Evolutionary conservation across 2,888 invertebrate species (phyloP).

Genomic region (Laspeyria flexula): DNA sequence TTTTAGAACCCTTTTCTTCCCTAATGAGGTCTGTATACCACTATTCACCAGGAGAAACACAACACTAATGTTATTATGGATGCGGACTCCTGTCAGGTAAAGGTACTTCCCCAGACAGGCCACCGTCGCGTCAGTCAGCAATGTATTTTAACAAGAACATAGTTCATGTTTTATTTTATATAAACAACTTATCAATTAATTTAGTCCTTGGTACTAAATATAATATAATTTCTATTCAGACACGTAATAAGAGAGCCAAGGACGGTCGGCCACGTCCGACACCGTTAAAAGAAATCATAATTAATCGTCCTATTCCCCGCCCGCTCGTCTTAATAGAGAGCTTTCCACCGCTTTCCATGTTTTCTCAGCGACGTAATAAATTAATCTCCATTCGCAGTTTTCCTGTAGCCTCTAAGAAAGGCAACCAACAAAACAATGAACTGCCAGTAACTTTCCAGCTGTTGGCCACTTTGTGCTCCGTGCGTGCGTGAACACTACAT

Average conservation of each 20-base stretch:
- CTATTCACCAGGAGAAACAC: too few species aligned
- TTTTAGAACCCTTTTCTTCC: too few species aligned
- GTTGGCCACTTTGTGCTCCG: constrained; percentile 23
- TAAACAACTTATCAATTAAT: too few species aligned
- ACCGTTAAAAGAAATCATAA: constrained; percentile 83
- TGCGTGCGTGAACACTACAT: constrained; percentile 33
- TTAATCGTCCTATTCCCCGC: constrained; percentile 77
- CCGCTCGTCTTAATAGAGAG: constrained; percentile 81
- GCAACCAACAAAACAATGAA: constrained; percentile 70
- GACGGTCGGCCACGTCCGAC: constrained; percentile 57
- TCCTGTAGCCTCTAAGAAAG: constrained; percentile 49
- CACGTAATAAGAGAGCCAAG: constrained; percentile 57
- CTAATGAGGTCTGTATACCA: too few species aligned
- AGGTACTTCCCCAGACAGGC: too few species aligned
- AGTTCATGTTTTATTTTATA: too few species aligned
- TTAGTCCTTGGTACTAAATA: too few species aligned
- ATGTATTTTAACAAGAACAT: too few species aligned
- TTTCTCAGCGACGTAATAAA: constrained; percentile 81
- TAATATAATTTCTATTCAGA: constrained; percentile 50
- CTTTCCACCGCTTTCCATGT: constrained; percentile 78
- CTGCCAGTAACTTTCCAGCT: constrained; percentile 58
- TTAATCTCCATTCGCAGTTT: constrained; percentile 80
- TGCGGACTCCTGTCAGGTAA: too few species aligned
- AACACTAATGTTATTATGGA: too few species aligned
- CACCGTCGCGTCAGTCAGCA: too few species aligned